phyloP scores from a whole-genome alignment of 2,797 vertebrate genomes.

The Erithacus rubecula region DNA sequence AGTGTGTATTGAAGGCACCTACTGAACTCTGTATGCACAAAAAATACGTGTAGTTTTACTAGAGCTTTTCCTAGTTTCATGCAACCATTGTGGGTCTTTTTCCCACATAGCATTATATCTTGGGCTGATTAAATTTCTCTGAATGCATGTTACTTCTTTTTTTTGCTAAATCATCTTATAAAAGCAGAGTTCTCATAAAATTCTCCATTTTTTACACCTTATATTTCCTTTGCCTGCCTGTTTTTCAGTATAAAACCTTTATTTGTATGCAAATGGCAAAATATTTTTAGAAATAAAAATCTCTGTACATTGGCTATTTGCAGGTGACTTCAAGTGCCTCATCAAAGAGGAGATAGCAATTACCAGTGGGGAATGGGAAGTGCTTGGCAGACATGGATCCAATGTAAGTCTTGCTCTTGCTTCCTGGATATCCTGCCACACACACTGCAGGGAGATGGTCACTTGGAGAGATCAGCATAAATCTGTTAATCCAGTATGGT shows the following conservation, averaged over 20 bases:
- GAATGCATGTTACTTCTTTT: neutral
- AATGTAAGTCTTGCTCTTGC: slow-evolving; percentile 69
- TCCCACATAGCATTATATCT: neutral
- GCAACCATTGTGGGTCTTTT: neutral
- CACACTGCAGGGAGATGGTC: neutral
- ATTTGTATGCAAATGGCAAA: neutral
- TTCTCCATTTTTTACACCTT: neutral
- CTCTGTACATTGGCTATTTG: neutral
- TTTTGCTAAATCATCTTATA: neutral
- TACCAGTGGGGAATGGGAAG: slow-evolving; percentile 83
- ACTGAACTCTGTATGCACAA: neutral
- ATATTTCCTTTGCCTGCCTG: neutral
- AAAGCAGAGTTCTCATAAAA: neutral
- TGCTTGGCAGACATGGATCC: slow-evolving; percentile 82
- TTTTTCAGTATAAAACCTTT: neutral
- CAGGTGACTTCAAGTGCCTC: slow-evolving; percentile 82
- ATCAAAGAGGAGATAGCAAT: slow-evolving; percentile 78
- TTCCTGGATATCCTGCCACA: neutral
- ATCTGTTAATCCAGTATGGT: neutral
- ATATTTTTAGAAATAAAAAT: neutral
- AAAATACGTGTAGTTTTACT: neutral
- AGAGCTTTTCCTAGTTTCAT: neutral
- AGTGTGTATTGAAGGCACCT: neutral
- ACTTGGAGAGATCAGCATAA: neutral
- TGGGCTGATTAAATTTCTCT: neutral